These are phyloP conservation scores for Dendrolimus kikuchii DNA, from an alignment of 1,140 invertebrate genomes.

Conservation along the genomic window DNA sequence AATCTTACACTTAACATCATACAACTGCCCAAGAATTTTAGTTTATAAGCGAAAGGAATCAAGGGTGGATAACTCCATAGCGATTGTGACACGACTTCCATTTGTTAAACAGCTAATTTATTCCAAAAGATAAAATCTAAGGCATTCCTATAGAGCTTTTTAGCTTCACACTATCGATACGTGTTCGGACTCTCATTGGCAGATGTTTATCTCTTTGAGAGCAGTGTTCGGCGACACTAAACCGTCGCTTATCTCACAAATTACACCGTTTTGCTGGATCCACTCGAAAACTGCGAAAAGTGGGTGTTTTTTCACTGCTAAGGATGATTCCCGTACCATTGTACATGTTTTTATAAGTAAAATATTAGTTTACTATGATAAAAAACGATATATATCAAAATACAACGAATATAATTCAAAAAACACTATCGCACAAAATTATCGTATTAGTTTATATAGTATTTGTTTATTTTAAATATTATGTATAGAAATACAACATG, in stretches of 20 bases:
- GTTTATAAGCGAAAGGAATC: too few relatives aligned
- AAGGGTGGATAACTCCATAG: too few relatives aligned
- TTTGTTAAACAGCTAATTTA: background rate
- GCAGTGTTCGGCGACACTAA: slow-evolving; percentile 24
- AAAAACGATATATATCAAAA: too few relatives aligned
- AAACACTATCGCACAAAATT: too few relatives aligned
- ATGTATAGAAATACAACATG: too few relatives aligned
- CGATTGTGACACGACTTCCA: too few relatives aligned
- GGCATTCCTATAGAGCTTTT: too few relatives aligned
- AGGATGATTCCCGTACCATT: slow-evolving; percentile 28
- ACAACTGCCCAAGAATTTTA: too few relatives aligned
- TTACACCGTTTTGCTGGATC: slow-evolving; percentile 52
- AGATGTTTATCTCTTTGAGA: slow-evolving; percentile 36
- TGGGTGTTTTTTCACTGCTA: slow-evolving; percentile 34
- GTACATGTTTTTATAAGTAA: background rate
- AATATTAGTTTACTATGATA: background rate
- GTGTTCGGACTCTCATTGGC: slow-evolving; percentile 21
- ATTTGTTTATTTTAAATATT: too few relatives aligned
- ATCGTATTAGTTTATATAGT: too few relatives aligned
- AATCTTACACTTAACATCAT: slow-evolving; percentile 7
- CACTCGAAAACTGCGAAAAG: slow-evolving; percentile 49
- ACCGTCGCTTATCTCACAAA: slow-evolving; percentile 53
- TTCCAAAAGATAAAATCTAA: too few relatives aligned
- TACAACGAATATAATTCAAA: too few relatives aligned
- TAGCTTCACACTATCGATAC: slow-evolving; percentile 6